phyloP scores from a whole-genome alignment of 92 coral and sea anemone genomes.

The Virgularia gustaviana region DNA sequence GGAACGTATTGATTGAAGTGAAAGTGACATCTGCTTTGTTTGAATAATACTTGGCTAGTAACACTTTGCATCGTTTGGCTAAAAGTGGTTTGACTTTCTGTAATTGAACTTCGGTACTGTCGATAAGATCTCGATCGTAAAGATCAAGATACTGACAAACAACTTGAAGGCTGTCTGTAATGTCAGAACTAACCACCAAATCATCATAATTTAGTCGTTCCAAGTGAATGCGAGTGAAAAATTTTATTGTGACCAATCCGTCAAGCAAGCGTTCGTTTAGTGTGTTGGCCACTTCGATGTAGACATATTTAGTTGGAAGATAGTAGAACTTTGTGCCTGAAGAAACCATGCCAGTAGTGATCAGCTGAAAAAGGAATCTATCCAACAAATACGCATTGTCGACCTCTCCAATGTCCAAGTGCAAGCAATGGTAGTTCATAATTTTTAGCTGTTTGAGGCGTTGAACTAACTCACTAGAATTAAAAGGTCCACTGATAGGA shows the following conservation, averaged over 20 bases:
- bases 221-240: constrained; percentile 62
- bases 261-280: constrained; percentile 74
- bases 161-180: constrained; percentile 82
- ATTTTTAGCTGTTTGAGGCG: constrained; percentile 54
- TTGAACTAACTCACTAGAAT: constrained; percentile 56
- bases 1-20: background rate
- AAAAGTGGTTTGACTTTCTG: background rate
- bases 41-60: background rate
- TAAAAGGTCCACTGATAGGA: constrained; percentile 87
- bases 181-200: constrained; percentile 61
- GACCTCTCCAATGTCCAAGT: constrained; percentile 81
- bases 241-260: constrained; percentile 70
- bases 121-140: constrained; percentile 63
- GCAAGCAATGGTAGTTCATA: constrained; percentile 61
- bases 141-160: constrained; percentile 86
- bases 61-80: background rate
- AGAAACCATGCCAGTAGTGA: constrained; percentile 80
- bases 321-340: constrained; percentile 71
- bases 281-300: constrained; percentile 87
- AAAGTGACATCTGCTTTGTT: background rate
- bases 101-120: constrained; percentile 56
- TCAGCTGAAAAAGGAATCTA: constrained; percentile 77
- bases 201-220: constrained; percentile 57
- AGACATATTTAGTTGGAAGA: constrained; percentile 64
- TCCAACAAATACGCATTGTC: constrained; percentile 73